These are phyloP conservation scores for Euzetes globulus DNA, from an alignment of 2,888 invertebrate species.

Conservation along the genomic window DNA sequence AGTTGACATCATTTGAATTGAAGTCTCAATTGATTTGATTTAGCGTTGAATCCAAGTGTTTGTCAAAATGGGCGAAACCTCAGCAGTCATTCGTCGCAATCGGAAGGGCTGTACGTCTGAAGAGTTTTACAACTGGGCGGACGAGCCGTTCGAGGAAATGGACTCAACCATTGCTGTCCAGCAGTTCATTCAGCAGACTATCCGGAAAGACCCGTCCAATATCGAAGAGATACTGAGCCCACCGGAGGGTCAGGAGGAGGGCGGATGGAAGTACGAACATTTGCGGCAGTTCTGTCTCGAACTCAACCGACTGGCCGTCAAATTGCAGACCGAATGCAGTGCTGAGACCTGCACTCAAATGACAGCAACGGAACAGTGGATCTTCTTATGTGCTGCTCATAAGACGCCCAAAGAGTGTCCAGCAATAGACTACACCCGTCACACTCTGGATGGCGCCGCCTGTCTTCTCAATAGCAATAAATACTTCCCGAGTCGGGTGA, in stretches of 20 bases:
- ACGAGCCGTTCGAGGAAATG: constrained; percentile 98
- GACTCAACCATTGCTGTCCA: constrained; percentile 97
- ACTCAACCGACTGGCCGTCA: constrained; percentile 93
- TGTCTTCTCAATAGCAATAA: constrained; percentile 98
- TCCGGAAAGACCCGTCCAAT: constrained; percentile 82
- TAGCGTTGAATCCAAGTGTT: no score
- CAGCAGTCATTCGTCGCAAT: constrained; percentile 55
- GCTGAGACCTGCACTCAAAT: constrained; percentile 97
- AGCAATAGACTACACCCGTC: constrained; percentile 97
- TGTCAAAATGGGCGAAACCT: not conserved
- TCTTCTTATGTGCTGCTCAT: constrained; percentile 98
- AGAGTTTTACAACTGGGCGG: constrained; percentile 96
- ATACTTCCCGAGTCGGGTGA: constrained; percentile 94
- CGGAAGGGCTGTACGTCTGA: constrained; percentile 83
- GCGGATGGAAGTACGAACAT: constrained; percentile 99
- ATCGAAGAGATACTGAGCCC: constrained; percentile 89
- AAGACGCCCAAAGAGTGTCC: constrained; percentile 99
- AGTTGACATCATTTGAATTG: no score
- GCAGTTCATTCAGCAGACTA: constrained; percentile 94
- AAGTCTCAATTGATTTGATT: no score
- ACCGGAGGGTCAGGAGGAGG: constrained; percentile 95
- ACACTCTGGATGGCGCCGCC: constrained; percentile 96
- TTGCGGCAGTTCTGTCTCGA: constrained; percentile 99
- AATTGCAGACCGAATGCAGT: constrained; percentile 80
- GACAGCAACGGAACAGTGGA: constrained; percentile 99